These are phyloP conservation scores for Ptilonorhynchus violaceus DNA, from an alignment of 2,113 vertebrate genomes.

Conservation along the genomic window DNA sequence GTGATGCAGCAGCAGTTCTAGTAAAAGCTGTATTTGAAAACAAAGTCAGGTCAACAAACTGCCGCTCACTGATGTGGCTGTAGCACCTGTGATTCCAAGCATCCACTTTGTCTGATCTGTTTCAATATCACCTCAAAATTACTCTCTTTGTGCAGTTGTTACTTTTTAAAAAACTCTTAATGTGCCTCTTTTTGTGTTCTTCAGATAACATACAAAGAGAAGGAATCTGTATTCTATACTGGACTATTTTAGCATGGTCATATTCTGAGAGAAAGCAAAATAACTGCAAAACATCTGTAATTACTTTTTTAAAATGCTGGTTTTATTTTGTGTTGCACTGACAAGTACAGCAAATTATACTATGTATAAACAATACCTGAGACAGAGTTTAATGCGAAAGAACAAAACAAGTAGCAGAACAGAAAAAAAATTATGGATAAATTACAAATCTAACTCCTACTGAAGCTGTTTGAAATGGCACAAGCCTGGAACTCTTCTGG, in stretches of 20 bases:
- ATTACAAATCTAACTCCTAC: neutral
- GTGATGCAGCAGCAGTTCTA: neutral
- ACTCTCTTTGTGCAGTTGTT: neutral
- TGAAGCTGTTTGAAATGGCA: neutral
- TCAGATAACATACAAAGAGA: neutral
- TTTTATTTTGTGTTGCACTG: neutral
- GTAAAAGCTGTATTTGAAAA: neutral
- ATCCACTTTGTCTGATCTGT: neutral
- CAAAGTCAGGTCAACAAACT: neutral
- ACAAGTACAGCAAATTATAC: neutral
- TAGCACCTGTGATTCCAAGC: neutral
- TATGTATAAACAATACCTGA: neutral
- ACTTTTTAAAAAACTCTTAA: neutral
- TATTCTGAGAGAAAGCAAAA: neutral
- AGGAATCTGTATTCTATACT: neutral
- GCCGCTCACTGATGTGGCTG: neutral
- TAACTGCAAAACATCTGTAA: neutral
- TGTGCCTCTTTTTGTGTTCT: neutral
- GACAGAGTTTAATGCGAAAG: neutral
- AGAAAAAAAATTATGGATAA: neutral
- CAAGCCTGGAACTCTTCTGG: neutral
- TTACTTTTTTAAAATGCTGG: neutral
- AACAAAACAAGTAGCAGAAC: neutral
- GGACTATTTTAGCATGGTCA: neutral
- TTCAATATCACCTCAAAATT: neutral